Base-by-base conservation (phyloP, 2,113 vertebrate species). In the Zapus hudsonius region DNA sequence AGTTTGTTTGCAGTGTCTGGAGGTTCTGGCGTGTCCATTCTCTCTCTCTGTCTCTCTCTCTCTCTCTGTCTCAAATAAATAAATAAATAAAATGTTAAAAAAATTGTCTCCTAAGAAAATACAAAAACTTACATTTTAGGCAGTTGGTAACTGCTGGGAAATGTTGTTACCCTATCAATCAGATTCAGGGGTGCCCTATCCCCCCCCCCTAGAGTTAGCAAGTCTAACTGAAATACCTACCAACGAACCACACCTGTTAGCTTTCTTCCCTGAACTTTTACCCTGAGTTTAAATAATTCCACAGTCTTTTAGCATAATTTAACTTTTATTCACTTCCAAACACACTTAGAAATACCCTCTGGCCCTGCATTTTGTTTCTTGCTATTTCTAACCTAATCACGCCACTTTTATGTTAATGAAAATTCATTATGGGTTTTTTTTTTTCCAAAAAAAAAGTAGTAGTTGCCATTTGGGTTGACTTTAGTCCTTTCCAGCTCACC, bases 131-230 rank as follows among this genome's bases (percentile, higher is more conserved):
- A 81, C 16, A 23, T 59, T 81, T n/a, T 57, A 87, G 67, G 82
- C 20, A 47, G 2, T 64, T n/a, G n/a, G 63, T n/a, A 42, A 44
- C 88, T 92, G 42, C 63, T 91, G 61, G 90, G 17, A 33, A 95
- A 69, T 1, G 12, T 22, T 84, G 22, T 67, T 72, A 64, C 63
- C 70, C 31, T 96, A 73, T 70, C 29, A 25, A 44, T 75, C 42
- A 38, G 42, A 27, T 70, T 59, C 75, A 11, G 7, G 36, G 27
- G 52, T 80, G 7, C 44, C 20, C 79, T 84, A 11, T 42, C 59
- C 81, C 8, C 36, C 59, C 19, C 69, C 57, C 4, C n/a, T 67
- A 72, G 55, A 89, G 27, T 22, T 76, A 75, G 19, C 42, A 66
- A 17, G 4, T 72, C 5, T 84, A 31, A 81, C 40, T 89, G 55